A percentile compares a stretch with the other conserved stretches of the same genome.
Conservation (phyloP, 1,140 invertebrate species). For the Rhopalosiphum padi region DNA sequence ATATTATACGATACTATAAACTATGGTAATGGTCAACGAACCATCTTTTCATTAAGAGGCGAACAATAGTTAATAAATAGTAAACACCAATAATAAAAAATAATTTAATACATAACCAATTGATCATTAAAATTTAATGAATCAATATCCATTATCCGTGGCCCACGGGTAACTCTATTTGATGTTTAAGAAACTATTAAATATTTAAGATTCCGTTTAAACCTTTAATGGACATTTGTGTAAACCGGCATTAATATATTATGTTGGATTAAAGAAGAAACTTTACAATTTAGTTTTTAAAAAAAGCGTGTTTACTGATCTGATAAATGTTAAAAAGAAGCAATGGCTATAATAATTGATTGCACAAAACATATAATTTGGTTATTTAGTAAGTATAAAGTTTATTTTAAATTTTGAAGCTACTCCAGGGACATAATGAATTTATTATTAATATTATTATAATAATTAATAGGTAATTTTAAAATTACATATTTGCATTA, state of each 20-base stretch:
- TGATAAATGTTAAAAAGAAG: not conserved
- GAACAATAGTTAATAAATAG: not conserved
- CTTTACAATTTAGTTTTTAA: not conserved
- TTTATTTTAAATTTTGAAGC: too few relatives aligned
- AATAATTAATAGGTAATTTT: not conserved
- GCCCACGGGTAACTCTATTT: not conserved
- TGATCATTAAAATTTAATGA: not conserved
- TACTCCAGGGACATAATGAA: too few relatives aligned
- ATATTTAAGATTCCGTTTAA: not conserved
- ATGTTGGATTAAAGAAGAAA: not conserved
- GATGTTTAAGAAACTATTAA: not conserved
- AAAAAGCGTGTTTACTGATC: not conserved
- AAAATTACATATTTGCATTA: not conserved
- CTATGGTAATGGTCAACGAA: not conserved
- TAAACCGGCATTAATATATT: not conserved
- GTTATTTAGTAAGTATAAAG: too few relatives aligned
- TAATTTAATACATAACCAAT: not conserved
- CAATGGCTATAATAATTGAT: not conserved
- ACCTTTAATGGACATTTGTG: not conserved
- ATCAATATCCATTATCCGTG: not conserved
- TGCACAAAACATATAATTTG: too few relatives aligned
- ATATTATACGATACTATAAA: not conserved
- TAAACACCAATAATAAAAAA: not conserved
- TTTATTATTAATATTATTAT: not conserved
- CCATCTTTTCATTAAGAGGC: not conserved